Conservation (phyloP, 2,113 vertebrate genomes). For the Colaptes auratus region DNA sequence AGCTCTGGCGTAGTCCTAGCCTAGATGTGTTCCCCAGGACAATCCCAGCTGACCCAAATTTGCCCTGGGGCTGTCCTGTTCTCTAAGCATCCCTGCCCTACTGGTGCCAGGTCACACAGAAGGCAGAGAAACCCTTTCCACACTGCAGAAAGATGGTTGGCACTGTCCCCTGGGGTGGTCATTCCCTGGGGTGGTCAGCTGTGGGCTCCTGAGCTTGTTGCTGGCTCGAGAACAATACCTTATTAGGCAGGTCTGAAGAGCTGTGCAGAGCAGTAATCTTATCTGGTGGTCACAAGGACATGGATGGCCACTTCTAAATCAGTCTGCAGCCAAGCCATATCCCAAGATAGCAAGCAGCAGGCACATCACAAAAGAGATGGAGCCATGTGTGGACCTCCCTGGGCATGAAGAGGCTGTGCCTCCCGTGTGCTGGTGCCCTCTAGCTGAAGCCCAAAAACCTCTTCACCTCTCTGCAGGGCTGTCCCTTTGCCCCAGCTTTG, state of each 20-base stretch:
- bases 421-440: not conserved
- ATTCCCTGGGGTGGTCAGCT: not conserved
- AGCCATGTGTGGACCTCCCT: not conserved
- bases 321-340: slow-evolving; percentile 46
- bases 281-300: slow-evolving; percentile 69
- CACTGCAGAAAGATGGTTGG: not conserved
- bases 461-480: not conserved
- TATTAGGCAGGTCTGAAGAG: slow-evolving; percentile 65
- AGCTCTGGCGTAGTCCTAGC: not conserved
- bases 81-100: not conserved
- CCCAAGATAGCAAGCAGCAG: slow-evolving; percentile 66
- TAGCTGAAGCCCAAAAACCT: not conserved
- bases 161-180: not conserved
- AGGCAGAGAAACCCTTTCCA: not conserved
- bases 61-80: not conserved
- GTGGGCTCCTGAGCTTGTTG: not conserved
- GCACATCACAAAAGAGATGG: not conserved
- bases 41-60: not conserved
- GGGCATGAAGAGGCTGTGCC: not conserved
- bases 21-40: not conserved
- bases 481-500: not conserved
- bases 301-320: slow-evolving; percentile 65
- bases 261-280: slow-evolving; percentile 61
- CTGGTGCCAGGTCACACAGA: not conserved
- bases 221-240: slow-evolving; percentile 18